Base-by-base conservation (phyloP, 2,797 vertebrate genomes). In the Paratrypauchen microcephalus region DNA sequence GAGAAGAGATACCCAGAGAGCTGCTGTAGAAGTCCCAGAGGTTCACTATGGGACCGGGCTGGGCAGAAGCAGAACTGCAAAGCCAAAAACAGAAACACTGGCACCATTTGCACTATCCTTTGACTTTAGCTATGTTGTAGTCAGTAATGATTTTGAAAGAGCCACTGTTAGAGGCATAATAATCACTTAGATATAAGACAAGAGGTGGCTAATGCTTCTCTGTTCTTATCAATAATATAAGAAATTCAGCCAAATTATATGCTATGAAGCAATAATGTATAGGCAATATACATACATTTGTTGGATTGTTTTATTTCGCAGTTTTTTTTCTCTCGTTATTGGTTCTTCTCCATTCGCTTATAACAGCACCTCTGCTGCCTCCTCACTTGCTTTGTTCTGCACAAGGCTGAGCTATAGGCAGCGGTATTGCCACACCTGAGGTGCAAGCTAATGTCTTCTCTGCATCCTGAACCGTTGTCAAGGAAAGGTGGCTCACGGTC, bases 401-500 rank as follows among this genome's bases (percentile, higher is more conserved):
- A 73, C 45, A 24, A 45, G 66, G 71, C 65, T 13, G 68, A 77
- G 77, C 83, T 81, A 77, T 82, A 82, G 74, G 82, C 72, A 57
- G 66, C 68, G 9, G 68, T 70, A 70, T 61, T 26, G 68, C 80
- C 76, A 83, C 83, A 90, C 86, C 87, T 89, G 83, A 91, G 86
- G 84, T 87, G 86, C 84, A 86, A 83, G 81, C 82, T 89, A 90
- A 88, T 91, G 84, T 84, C 79, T 76, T 81, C 80, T 78, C 83
- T 11, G 65, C 83, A 72, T 88, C 80, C 82, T 83, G 84, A 87
- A 87, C 84, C 75, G 89, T 92, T 69, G 89, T 91, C 91, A 91
- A 87, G 87, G 86, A 88, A 88, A 91, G 87, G 86, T 85, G 84
- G 86, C 87, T 84, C 81, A 86, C 26, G 56, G 89, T 93, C 87